Base-by-base conservation (phyloP, 2,113 vertebrate species). In the Todiramphus chloris region DNA sequence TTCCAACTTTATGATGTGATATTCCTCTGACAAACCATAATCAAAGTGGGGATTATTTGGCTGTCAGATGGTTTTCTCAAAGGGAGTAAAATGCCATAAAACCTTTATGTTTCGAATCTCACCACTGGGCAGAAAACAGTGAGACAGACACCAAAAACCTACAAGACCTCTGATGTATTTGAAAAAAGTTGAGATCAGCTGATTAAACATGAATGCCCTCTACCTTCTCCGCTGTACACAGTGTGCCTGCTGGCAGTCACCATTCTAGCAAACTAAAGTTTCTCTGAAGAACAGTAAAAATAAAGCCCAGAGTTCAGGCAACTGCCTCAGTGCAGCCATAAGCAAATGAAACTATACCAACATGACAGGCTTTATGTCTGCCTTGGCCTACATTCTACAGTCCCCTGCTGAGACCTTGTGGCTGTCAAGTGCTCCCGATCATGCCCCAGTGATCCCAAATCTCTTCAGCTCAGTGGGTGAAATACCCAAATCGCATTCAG, bases 391-490 rank as follows among this genome's bases (percentile, higher is more conserved):
- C 37, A 62, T 92, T 51, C 63, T 72, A 28, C 43, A 27, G 68
- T 53, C 86, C 83, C 94, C 96, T 62, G 75, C 87, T 77, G 90
- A 60, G 94, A 21, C 69, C 83, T 77, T 73, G 87, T 92, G 92
- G 83, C 87, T 96, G 82, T 83, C 92, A 69, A 97, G 94, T 69
- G 93, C 94, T 96, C 97, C 93, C 59, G 83, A 75, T 96, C 87
- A 89, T 82, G 94, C 69, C 96, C 94, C 92, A 94, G 76, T 91
- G 96, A 95, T 88, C 93, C 87, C 78, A 44, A 84, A 96, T 25
- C 87, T 77, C 96, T 28, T 50, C 90, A 87, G 90, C 91, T 94
- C 84, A n/a, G 79, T 75, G 86, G 90, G 94, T 75, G 93, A 83
- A 93, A 33, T 51, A 94, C 13, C 76, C 9, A 0, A 79, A 31